Conservation (phyloP, 2,797 vertebrate genomes). For the Etheostoma perlongum region DNA sequence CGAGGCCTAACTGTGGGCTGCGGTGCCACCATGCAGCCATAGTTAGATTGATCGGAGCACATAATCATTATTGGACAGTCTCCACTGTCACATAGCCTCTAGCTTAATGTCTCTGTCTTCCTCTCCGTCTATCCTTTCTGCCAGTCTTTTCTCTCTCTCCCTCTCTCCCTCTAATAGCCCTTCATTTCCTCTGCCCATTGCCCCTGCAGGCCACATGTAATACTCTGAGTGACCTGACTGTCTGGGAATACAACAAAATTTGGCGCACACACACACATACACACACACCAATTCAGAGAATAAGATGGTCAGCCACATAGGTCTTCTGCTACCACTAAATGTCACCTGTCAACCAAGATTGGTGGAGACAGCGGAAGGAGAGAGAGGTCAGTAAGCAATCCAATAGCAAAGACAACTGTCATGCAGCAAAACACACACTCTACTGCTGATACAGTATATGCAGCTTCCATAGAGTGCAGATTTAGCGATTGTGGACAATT, state of each 20-base stretch:
- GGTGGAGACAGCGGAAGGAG: conserved; percentile 39
- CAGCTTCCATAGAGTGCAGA: background rate
- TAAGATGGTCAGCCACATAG: conserved; percentile 53
- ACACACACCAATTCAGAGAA: conserved; percentile 31
- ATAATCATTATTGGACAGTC: conserved; percentile 80
- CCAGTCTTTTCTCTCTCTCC: conserved; percentile 63
- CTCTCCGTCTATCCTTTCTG: conserved; percentile 60
- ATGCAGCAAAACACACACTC: conserved; percentile 14
- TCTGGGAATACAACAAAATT: conserved; percentile 71
- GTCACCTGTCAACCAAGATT: conserved; percentile 66
- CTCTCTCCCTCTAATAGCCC: conserved; percentile 76
- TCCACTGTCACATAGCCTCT: conserved; percentile 79
- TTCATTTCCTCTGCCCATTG: conserved; percentile 81
- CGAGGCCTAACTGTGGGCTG: conserved; percentile 62
- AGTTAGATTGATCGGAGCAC: conserved; percentile 75
- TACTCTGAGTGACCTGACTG: conserved; percentile 83
- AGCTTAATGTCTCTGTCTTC: conserved; percentile 75
- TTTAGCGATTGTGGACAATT: background rate
- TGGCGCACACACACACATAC: conserved; percentile 43
- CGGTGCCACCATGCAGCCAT: conserved; percentile 40
- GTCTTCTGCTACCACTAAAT: conserved; percentile 68
- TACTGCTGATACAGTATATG: conserved; percentile 1
- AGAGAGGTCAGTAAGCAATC: conserved; percentile 53
- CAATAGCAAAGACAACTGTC: conserved; percentile 22
- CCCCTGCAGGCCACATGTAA: conserved; percentile 83